These are phyloP conservation scores for Unio delphinus DNA, from an alignment of 2,888 invertebrate genomes.

Conservation along the genomic window DNA sequence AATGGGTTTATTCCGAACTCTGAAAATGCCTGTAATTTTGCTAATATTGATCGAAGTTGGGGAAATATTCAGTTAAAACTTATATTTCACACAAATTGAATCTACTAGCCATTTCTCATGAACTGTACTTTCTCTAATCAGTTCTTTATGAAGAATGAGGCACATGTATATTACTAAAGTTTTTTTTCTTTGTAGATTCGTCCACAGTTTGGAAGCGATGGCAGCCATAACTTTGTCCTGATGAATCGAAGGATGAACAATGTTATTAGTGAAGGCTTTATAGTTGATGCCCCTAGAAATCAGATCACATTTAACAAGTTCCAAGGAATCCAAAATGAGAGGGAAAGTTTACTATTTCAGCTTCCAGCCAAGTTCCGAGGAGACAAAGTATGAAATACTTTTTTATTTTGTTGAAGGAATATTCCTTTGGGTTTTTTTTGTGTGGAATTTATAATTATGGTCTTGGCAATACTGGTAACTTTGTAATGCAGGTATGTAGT, in stretches of 20 bases:
- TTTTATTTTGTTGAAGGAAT: neutral
- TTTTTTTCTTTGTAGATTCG: constrained; percentile 44
- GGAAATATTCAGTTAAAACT: too few relatives aligned
- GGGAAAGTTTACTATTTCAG: constrained; percentile 64
- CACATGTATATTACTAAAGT: neutral
- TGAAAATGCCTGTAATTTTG: too few relatives aligned
- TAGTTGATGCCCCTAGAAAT: constrained; percentile 69
- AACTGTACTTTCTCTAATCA: too few relatives aligned
- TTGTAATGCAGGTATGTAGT: too few relatives aligned
- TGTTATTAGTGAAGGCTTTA: constrained; percentile 68
- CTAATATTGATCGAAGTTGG: too few relatives aligned
- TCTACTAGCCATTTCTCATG: too few relatives aligned
- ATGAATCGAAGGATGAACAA: constrained; percentile 66
- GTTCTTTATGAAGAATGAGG: neutral
- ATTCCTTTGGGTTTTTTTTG: neutral
- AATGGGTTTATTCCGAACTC: too few relatives aligned
- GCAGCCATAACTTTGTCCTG: constrained; percentile 68
- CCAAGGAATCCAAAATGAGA: constrained; percentile 57
- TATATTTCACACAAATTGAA: too few relatives aligned
- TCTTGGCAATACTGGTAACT: too few relatives aligned
- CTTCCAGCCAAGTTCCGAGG: constrained; percentile 66
- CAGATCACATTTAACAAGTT: constrained; percentile 69
- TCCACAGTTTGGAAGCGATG: constrained; percentile 58
- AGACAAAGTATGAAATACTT: constrained; percentile 48
- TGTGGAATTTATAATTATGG: neutral